Percentiles rank a stretch among this genome's conserved stretches.
Conservation (phyloP, 2,113 vertebrate species). For the Alethe diademata region DNA sequence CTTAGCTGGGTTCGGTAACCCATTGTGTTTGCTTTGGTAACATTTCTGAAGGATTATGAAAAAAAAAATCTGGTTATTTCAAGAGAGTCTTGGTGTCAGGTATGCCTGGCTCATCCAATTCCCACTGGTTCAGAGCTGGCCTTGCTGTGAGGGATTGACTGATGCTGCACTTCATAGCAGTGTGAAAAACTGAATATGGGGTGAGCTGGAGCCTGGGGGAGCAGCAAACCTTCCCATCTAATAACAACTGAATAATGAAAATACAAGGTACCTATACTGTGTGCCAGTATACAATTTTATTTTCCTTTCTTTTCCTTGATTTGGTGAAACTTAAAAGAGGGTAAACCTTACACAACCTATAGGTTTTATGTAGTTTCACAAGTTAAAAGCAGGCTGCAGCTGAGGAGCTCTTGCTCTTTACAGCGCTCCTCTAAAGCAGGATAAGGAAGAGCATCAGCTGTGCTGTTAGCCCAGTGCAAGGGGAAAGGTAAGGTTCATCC, state of each 20-base stretch:
- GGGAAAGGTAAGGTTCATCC: neutral
- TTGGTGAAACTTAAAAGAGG: neutral
- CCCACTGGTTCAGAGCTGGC: neutral
- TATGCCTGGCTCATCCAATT: neutral
- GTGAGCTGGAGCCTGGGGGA: neutral
- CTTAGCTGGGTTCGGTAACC: neutral
- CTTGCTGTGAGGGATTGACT: neutral
- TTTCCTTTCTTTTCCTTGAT: neutral
- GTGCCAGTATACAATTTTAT: neutral
- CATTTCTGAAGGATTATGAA: neutral
- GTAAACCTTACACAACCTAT: neutral
- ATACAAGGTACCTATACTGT: neutral
- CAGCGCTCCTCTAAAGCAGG: neutral
- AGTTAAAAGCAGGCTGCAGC: neutral
- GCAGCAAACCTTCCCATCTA: neutral
- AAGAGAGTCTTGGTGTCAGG: neutral
- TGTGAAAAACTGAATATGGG: neutral
- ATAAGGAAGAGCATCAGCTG: neutral
- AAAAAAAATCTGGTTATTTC: neutral
- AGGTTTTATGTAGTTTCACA: neutral
- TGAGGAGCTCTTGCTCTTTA: neutral
- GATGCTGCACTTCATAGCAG: neutral
- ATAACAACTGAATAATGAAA: neutral
- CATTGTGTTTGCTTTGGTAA: neutral
- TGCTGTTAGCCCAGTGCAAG: accelerated